phyloP scores from a whole-genome alignment of 2,888 invertebrate genomes.

The Cepaea hortensis region DNA sequence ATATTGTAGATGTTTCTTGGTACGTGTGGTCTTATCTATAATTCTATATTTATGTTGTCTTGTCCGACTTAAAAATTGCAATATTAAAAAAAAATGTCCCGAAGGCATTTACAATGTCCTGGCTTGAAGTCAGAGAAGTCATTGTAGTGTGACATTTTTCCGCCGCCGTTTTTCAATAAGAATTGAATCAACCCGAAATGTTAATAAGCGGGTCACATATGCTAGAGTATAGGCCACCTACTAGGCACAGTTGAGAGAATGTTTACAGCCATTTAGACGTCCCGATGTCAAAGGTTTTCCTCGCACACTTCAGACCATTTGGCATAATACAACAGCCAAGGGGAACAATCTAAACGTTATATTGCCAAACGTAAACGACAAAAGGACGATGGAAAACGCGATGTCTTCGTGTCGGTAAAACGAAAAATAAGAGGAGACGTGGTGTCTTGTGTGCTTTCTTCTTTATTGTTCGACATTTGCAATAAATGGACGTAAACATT shows the following conservation, averaged over 20 bases:
- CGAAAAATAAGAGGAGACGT: neutral
- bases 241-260: slow-evolving; percentile 9
- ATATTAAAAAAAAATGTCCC: too few relatives aligned
- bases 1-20: too few relatives aligned
- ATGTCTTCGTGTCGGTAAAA: slow-evolving; percentile 21
- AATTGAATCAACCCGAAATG: neutral
- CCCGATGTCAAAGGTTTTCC: neutral
- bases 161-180: neutral
- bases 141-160: neutral
- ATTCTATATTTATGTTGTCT: too few relatives aligned
- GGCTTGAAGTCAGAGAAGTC: neutral
- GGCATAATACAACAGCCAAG: slow-evolving; percentile 1
- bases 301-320: neutral
- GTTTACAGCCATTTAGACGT: neutral
- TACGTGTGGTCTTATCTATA: too few relatives aligned
- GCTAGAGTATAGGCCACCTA: slow-evolving; percentile 21
- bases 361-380: neutral
- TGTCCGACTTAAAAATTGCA: too few relatives aligned
- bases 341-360: slow-evolving; percentile 18
- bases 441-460: neutral
- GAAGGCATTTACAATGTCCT: neutral
- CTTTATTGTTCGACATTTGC: slow-evolving; percentile 18
- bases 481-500: neutral
- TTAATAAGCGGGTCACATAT: slow-evolving; percentile 20
- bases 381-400: neutral